Conservation (phyloP, 1,140 invertebrate species). For the Bombus pyrosoma region DNA sequence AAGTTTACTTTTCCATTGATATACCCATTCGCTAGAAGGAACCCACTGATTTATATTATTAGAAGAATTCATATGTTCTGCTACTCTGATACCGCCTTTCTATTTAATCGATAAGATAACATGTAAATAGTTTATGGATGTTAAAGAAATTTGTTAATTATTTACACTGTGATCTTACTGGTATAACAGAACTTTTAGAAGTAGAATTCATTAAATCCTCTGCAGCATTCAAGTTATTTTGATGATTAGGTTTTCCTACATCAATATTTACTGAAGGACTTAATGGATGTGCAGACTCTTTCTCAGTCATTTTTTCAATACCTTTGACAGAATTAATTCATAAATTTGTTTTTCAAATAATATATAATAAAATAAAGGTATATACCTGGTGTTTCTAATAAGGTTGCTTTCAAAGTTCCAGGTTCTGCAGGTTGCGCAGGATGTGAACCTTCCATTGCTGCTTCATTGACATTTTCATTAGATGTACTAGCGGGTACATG, state of each 20-base stretch:
- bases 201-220: constrained; percentile 54
- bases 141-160: constrained; percentile 17
- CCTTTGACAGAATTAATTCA: constrained; percentile 79
- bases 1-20: constrained; percentile 98
- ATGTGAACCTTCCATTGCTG: constrained; percentile 91
- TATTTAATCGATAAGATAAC: constrained; percentile 52
- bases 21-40: constrained; percentile 96
- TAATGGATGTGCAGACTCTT: constrained; percentile 92
- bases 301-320: constrained; percentile 97
- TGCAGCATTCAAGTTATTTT: constrained; percentile 43
- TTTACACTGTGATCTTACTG: constrained; percentile 65
- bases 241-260: constrained; percentile 64
- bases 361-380: constrained; percentile 1
- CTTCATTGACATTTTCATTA: constrained; percentile 83
- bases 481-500: constrained; percentile 77
- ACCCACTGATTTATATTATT: constrained; percentile 86
- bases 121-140: constrained; percentile 21
- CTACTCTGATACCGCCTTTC: constrained; percentile 82
- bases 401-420: constrained; percentile 93
- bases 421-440: constrained; percentile 95
- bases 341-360: background rate
- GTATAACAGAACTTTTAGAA: constrained; percentile 73
- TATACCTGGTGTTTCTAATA: constrained; percentile 92
- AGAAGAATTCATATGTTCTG: constrained; percentile 67
- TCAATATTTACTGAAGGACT: constrained; percentile 74